A percentile compares a stretch with the other conserved stretches of the same genome.
These are phyloP conservation scores for Perognathus longimembris DNA, from an alignment of 2,113 vertebrate species.

Conservation along the genomic window DNA sequence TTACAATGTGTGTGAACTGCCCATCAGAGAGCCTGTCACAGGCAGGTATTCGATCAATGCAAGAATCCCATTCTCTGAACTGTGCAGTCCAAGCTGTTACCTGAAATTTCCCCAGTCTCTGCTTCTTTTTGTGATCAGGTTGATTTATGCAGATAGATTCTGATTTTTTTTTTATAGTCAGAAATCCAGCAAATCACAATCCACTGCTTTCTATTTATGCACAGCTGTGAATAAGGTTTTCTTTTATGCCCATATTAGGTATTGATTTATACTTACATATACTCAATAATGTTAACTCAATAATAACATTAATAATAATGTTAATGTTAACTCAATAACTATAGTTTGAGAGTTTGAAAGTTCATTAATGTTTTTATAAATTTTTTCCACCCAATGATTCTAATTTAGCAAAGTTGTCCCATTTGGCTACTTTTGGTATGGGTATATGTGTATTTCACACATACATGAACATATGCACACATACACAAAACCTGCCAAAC, in stretches of 20 bases:
- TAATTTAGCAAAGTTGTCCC: background rate
- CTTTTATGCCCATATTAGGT: background rate
- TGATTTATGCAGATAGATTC: background rate
- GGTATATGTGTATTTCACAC: too few species aligned
- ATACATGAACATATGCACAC: too few species aligned
- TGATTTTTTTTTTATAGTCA: background rate
- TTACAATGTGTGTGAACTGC: background rate
- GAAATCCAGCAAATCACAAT: background rate
- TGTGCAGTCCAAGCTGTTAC: background rate
- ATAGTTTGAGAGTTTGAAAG: background rate
- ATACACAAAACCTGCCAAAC: too few species aligned
- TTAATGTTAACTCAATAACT: too few species aligned
- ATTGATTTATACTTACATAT: background rate
- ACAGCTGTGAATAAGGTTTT: background rate
- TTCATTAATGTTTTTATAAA: conserved; percentile 46
- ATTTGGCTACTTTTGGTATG: background rate
- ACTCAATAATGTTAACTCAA: too few species aligned
- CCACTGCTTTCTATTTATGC: background rate
- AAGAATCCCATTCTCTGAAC: background rate
- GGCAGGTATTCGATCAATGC: background rate
- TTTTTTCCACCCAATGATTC: background rate
- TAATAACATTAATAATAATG: too few species aligned
- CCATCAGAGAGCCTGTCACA: background rate
- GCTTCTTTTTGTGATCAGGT: background rate
- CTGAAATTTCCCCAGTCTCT: background rate